These are phyloP conservation scores for Drosophila setosimentum DNA, from an alignment of 2,888 invertebrate species.

Conservation along the genomic window DNA sequence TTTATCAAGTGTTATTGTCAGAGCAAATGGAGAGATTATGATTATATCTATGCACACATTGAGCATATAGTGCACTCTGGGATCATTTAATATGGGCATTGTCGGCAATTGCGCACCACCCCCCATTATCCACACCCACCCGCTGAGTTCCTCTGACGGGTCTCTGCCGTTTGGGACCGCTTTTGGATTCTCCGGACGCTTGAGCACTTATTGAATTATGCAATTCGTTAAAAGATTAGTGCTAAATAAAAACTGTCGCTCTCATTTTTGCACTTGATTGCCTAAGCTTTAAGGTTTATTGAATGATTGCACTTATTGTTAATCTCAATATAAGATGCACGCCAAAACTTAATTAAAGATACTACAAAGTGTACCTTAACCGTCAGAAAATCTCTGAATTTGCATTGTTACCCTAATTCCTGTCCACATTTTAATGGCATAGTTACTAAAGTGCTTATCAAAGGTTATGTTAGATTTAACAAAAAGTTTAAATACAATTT, in stretches of 20 bases:
- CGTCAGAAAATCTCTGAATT: not conserved
- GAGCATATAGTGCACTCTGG: conserved; percentile 19
- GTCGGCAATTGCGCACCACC: conserved; percentile 38
- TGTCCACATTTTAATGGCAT: not conserved
- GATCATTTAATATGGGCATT: conserved; percentile 47
- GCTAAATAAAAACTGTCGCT: conserved; percentile 44
- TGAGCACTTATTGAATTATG: conserved; percentile 75
- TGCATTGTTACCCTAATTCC: not conserved
- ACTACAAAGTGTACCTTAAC: not conserved
- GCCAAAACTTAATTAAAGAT: conserved; percentile 12
- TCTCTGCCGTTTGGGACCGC: conserved; percentile 6
- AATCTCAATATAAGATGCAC: conserved; percentile 23
- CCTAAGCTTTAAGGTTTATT: conserved; percentile 59
- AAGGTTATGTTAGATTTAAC: not conserved
- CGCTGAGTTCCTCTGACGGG: conserved; percentile 2
- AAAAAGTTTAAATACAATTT: not conserved
- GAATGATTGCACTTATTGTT: conserved; percentile 67
- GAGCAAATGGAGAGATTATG: conserved; percentile 14
- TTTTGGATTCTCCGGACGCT: conserved; percentile 21
- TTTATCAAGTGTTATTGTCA: conserved; percentile 19
- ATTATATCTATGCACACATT: conserved; percentile 35
- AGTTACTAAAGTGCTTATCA: not conserved
- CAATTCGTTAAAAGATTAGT: conserved; percentile 80
- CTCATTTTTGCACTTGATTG: conserved; percentile 43
- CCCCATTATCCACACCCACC: not conserved